A percentile compares a stretch with the other conserved stretches of the same genome.
Conservation (phyloP, 1,140 invertebrate genomes). For the Whitmania pigra region DNA sequence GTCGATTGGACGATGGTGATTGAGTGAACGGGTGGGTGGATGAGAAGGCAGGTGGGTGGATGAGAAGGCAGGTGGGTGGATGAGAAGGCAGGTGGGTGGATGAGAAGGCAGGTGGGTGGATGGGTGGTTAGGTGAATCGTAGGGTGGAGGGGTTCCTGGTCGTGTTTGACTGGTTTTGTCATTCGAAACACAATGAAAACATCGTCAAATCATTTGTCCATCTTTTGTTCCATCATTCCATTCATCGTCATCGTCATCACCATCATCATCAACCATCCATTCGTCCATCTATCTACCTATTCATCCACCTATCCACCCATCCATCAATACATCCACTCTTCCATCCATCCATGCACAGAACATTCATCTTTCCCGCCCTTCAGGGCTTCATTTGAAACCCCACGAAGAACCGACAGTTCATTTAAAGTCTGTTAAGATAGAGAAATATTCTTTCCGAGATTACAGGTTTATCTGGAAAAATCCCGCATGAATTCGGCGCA, state of each 20-base stretch:
- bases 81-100: too few relatives aligned
- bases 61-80: too few relatives aligned
- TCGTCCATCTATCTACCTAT: neutral
- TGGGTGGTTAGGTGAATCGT: too few relatives aligned
- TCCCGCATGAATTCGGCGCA: too few relatives aligned
- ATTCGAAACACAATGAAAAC: neutral
- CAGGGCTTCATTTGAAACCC: too few relatives aligned
- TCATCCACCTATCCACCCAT: neutral
- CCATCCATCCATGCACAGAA: neutral
- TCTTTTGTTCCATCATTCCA: neutral
- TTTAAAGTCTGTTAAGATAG: neutral
- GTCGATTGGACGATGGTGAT: too few relatives aligned
- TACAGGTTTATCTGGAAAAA: too few relatives aligned
- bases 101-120: too few relatives aligned
- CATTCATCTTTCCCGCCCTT: neutral
- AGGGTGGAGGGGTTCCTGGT: too few relatives aligned
- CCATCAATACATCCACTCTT: neutral
- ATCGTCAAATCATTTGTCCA: neutral
- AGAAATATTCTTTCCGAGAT: slow-evolving; percentile 1
- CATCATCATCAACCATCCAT: neutral
- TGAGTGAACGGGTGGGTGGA: too few relatives aligned
- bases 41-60: too few relatives aligned
- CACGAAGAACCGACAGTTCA: neutral
- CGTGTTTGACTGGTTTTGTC: neutral
- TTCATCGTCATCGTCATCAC: neutral